These are phyloP conservation scores for Phataginus tricuspis DNA, from an alignment of 2,797 vertebrate species.

Conservation along the genomic window DNA sequence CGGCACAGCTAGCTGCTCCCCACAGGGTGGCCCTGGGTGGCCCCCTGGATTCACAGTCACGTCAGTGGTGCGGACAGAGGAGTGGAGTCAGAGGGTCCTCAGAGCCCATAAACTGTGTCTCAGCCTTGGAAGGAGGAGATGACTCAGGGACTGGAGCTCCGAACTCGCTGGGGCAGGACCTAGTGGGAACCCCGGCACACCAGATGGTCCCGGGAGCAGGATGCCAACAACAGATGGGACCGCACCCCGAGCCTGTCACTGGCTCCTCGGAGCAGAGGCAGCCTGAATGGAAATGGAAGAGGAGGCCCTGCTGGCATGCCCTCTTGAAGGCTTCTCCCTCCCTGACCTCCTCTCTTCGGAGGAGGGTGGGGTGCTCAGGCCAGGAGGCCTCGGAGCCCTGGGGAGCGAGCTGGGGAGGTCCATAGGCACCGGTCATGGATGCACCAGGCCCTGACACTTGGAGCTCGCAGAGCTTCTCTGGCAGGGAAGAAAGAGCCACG, in stretches of 20 bases:
- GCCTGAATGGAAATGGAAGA: not conserved
- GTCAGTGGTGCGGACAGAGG: no score
- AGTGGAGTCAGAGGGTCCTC: not conserved
- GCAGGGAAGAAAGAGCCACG: not conserved
- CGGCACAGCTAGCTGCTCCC: not conserved
- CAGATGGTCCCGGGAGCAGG: not conserved
- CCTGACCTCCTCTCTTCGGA: no score
- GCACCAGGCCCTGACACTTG: rapidly evolving
- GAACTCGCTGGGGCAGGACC: not conserved
- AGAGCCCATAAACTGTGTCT: not conserved
- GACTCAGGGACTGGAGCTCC: not conserved
- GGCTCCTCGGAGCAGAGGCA: not conserved
- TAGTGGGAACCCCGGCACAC: not conserved
- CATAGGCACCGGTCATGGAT: rapidly evolving
- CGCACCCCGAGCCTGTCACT: not conserved
- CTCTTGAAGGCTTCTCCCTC: not conserved
- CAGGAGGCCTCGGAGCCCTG: not conserved
- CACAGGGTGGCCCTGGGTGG: rapidly evolving
- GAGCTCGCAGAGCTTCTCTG: not conserved
- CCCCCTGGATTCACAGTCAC: no score
- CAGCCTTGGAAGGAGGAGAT: not conserved
- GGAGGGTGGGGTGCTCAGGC: not conserved
- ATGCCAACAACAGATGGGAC: not conserved
- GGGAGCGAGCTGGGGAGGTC: not conserved
- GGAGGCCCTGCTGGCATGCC: not conserved